Conservation (phyloP, 2,888 invertebrate genomes). For the Oligia latruncula region DNA sequence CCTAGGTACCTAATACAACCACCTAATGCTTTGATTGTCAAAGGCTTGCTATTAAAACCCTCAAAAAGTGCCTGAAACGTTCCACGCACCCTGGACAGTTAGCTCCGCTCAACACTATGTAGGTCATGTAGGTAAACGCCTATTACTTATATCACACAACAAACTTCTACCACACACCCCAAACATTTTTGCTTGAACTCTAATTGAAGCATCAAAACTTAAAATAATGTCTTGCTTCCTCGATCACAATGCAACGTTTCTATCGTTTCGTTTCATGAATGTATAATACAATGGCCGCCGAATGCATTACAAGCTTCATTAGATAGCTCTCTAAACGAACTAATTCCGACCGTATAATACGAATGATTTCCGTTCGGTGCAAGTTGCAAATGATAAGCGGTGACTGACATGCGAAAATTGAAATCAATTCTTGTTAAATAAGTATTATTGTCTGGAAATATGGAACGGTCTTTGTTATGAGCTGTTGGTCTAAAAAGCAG, state of each 20-base stretch:
- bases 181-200: background rate
- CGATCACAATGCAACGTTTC: slow-evolving; percentile 10
- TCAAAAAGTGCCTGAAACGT: background rate
- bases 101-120: background rate
- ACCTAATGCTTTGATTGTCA: background rate
- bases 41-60: background rate
- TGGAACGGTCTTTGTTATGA: too few relatives aligned
- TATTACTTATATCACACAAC: background rate
- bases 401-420: slow-evolving; percentile 12
- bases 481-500: background rate
- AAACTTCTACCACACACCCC: background rate
- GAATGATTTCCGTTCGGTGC: slow-evolving; percentile 35
- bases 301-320: slow-evolving; percentile 51
- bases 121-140: background rate
- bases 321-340: slow-evolving; percentile 48
- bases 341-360: slow-evolving; percentile 26
- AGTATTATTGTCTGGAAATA: background rate
- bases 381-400: slow-evolving; percentile 34
- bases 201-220: slow-evolving; percentile 8
- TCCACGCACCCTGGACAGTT: background rate
- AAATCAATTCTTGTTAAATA: background rate
- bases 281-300: slow-evolving; percentile 26
- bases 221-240: slow-evolving; percentile 16
- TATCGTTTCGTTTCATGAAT: slow-evolving; percentile 17
- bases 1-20: too few relatives aligned